Conservation (phyloP, 2,888 invertebrate species). For the Patella pellucida region DNA sequence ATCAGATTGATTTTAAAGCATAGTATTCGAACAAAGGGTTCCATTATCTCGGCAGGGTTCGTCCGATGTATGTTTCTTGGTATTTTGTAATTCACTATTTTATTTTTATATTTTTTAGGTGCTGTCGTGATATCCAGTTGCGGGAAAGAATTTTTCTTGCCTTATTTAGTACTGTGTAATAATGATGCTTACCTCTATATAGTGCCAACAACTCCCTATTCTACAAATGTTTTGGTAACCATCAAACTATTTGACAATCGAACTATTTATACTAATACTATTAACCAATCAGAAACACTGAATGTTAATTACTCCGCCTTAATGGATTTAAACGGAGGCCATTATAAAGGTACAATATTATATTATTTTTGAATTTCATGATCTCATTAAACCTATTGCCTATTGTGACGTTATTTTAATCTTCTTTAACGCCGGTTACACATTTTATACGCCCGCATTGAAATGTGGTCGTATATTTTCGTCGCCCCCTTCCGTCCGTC, state of each 20-base stretch:
- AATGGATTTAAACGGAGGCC: neutral
- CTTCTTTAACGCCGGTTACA: too few relatives aligned
- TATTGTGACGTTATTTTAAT: too few relatives aligned
- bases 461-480: too few relatives aligned
- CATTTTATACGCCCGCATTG: too few relatives aligned
- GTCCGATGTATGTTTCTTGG: too few relatives aligned
- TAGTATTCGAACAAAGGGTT: too few relatives aligned
- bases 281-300: neutral
- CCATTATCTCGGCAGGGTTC: too few relatives aligned
- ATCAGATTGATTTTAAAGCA: too few relatives aligned
- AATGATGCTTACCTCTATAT: neutral
- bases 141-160: slow-evolving; percentile 19
- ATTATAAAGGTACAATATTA: neutral
- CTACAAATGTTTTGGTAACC: neutral
- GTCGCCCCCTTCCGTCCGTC: too few relatives aligned
- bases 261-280: neutral
- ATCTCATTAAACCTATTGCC: neutral
- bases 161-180: slow-evolving; percentile 10
- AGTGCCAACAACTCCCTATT: neutral
- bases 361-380: neutral
- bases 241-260: neutral
- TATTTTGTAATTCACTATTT: neutral
- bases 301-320: neutral
- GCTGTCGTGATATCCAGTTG: neutral
- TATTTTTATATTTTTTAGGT: neutral